Base-by-base conservation (phyloP, 2,888 invertebrate species). In the Phortica magna region DNA sequence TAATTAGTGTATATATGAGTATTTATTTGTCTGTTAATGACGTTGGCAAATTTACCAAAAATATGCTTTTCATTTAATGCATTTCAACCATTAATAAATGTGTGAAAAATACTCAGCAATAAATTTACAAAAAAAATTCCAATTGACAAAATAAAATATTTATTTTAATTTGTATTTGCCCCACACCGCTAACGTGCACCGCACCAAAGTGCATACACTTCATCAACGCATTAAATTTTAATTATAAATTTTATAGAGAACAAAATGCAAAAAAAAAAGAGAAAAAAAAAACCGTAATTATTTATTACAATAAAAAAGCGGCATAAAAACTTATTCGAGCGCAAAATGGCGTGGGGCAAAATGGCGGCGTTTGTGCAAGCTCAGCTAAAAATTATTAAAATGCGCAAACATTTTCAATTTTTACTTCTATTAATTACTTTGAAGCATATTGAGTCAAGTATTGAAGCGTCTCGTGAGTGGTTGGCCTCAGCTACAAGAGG, bases 41-140 rank as follows among this genome's bases (percentile, higher is more conserved):
- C 85, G 76, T 80, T 77, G 82, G 79, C 85, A 85, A 89, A 78
- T 81, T 79, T 77, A 73, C 76, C 22, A 61, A 87, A 89, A 90
- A 90, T 89, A 88, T 89, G 89, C 88, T 87, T 88, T 88, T 83
- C 83, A 85, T 83, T 89, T 89, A 88, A 89, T 88, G 89, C 81
- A 83, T 90, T 89, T 85, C 83, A 82, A 84, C 79, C 77, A 86
- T 84, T 86, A 86, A 86, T 71, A 31, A 67, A 73, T 61, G 41
- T 86, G 75, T 73, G 77, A 74, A 77, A 55, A 53, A 55, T n/a
- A 7, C 10, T 10, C 9, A 53, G 17, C 9, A 53, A 55, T 71
- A 31, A 55, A n/a, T 39, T 41, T 76, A 74, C 78, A 80, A 76
- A 74, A 84, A 79, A 80, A 79, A 84, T 83, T 83, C 39, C 17